These are phyloP conservation scores for Ephialtes manifestator DNA, from an alignment of 2,888 invertebrate genomes.

Conservation along the genomic window DNA sequence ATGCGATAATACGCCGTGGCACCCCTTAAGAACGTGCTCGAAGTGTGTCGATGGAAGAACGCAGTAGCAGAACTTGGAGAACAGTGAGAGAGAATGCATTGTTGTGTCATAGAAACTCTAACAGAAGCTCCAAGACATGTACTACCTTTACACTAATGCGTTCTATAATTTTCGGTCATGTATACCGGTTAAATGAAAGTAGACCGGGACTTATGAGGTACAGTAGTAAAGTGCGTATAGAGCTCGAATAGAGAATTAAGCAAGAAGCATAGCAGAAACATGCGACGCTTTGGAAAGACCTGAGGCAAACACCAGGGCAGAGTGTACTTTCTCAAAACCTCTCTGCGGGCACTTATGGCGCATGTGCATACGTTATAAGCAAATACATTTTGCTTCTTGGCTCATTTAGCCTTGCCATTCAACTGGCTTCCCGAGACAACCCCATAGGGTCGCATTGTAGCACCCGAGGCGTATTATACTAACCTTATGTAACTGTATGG, in stretches of 20 bases:
- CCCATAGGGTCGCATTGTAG: neutral
- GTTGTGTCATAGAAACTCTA: neutral
- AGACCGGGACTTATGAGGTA: neutral
- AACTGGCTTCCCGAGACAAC: neutral
- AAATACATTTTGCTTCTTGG: constrained; percentile 20
- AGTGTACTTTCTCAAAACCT: neutral
- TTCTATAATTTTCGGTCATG: neutral
- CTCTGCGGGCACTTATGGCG: constrained; percentile 17
- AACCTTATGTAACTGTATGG: neutral
- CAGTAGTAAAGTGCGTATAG: neutral
- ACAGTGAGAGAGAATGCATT: neutral
- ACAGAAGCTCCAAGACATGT: neutral
- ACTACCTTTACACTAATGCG: constrained; percentile 7
- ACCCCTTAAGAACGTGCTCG: constrained; percentile 7
- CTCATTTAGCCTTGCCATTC: constrained; percentile 18
- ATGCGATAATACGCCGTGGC: constrained; percentile 36
- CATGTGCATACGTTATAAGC: constrained; percentile 6
- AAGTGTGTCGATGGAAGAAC: constrained; percentile 29
- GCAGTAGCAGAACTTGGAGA: constrained; percentile 1
- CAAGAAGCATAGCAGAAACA: constrained; percentile 3
- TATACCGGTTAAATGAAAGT: constrained; percentile 12
- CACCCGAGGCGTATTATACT: constrained; percentile 13
- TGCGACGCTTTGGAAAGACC: no score
- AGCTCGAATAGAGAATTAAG: constrained; percentile 1
- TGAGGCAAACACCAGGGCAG: neutral